phyloP scores from a whole-genome alignment of 1,140 invertebrate species.

The Gonioctena quinquepunctata region DNA sequence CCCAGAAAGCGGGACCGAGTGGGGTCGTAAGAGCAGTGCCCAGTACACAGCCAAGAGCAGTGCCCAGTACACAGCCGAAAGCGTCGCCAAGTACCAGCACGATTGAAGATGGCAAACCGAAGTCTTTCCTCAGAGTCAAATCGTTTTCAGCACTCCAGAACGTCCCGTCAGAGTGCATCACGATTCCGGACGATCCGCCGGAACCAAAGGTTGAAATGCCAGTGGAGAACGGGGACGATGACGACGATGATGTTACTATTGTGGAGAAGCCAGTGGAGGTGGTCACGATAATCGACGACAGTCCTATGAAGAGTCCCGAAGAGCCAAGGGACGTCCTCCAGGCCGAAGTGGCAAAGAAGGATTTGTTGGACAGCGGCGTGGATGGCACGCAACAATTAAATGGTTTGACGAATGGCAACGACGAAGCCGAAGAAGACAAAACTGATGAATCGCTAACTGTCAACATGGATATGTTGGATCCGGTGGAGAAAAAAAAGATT shows the following conservation, averaged over 20 bases:
- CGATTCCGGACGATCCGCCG: slow-evolving; percentile 44
- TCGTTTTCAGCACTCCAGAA: slow-evolving; percentile 39
- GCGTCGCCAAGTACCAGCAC: not conserved
- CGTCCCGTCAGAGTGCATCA: slow-evolving; percentile 46
- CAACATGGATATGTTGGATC: not conserved
- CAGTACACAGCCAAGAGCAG: not conserved
- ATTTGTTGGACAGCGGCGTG: not conserved
- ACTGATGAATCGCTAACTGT: not conserved
- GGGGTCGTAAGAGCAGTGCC: not conserved
- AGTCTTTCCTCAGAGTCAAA: slow-evolving; percentile 36
- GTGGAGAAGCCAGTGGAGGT: not conserved
- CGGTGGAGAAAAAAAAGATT: not conserved
- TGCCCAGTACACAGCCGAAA: not conserved
- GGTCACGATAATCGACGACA: not conserved
- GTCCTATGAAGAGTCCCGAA: not conserved
- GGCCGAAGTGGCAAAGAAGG: not conserved
- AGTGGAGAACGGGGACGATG: not conserved
- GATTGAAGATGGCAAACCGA: not conserved
- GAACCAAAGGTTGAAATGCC: not conserved
- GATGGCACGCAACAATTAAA: not conserved
- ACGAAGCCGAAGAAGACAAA: not conserved
- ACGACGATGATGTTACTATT: slow-evolving; percentile 1
- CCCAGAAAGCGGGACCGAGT: not conserved
- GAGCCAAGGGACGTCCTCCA: not conserved
- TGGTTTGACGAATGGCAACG: not conserved